phyloP scores from a whole-genome alignment of 1,140 invertebrate species.

The Drosophila virilis region DNA sequence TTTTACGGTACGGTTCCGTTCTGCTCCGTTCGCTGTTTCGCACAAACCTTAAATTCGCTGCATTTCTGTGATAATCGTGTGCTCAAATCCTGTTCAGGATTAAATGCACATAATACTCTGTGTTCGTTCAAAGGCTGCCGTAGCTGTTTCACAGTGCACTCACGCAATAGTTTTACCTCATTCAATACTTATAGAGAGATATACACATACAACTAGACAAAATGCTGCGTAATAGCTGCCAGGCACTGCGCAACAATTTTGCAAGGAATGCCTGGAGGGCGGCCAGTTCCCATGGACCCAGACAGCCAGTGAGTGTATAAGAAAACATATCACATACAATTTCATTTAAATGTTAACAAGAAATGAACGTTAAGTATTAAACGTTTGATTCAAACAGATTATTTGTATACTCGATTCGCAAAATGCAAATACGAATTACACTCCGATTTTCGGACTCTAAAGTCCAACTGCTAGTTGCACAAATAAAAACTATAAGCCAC shows the following conservation, averaged over 20 bases:
- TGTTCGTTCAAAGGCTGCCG: slow-evolving; percentile 1
- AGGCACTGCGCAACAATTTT: slow-evolving; percentile 54
- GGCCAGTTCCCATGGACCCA: slow-evolving; percentile 60
- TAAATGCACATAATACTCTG: neutral
- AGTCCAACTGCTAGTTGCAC: no score
- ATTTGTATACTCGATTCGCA: no score
- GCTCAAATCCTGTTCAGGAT: slow-evolving; percentile 23
- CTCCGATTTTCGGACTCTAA: no score
- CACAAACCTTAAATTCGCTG: neutral
- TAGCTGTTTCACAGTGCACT: neutral
- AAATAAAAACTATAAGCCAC: no score
- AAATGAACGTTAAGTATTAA: neutral
- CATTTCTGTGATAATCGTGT: slow-evolving; percentile 30
- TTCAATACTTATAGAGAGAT: neutral
- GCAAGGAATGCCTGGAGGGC: slow-evolving; percentile 60
- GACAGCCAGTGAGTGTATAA: slow-evolving; percentile 65
- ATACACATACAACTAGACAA: slow-evolving; percentile 10
- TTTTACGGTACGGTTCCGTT: slow-evolving; percentile 55
- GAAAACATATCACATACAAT: neutral
- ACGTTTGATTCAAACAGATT: no score
- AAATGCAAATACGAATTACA: no score
- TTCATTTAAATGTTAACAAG: neutral
- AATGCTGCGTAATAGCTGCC: slow-evolving; percentile 71
- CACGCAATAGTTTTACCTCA: neutral
- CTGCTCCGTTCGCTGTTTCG: neutral